These are phyloP conservation scores for Eretmochelys imbricata DNA, from an alignment of 2,113 vertebrate genomes.

Conservation along the genomic window DNA sequence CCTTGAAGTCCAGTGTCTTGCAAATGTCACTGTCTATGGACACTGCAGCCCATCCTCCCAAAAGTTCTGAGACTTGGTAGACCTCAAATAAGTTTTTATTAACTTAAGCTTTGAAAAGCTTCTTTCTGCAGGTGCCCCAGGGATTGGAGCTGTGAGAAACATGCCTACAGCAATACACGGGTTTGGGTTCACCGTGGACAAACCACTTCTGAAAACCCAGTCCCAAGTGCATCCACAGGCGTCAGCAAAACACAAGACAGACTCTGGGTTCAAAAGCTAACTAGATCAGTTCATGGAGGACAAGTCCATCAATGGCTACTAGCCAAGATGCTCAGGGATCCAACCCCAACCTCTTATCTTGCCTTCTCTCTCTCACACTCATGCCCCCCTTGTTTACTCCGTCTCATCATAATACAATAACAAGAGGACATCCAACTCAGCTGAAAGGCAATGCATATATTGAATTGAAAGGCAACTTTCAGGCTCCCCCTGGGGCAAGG, in stretches of 20 bases:
- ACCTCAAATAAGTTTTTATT: background rate
- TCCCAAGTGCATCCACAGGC: background rate
- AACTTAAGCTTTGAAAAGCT: background rate
- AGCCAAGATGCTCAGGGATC: background rate
- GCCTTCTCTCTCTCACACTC: no score
- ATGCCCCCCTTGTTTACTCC: no score
- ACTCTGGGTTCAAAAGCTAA: background rate
- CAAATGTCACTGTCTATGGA: background rate
- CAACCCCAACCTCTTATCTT: no score
- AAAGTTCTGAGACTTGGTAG: background rate
- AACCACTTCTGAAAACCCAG: background rate
- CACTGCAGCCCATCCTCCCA: no score
- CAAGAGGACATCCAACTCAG: no score
- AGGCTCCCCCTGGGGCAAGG: no score
- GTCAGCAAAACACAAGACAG: background rate
- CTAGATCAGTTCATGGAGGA: background rate
- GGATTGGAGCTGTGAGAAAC: background rate
- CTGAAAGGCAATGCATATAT: no score
- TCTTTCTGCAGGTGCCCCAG: background rate
- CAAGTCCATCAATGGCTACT: background rate
- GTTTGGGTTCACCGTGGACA: background rate
- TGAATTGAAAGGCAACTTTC: no score
- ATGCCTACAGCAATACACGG: background rate
- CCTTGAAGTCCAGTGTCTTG: background rate
- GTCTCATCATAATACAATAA: no score